phyloP scores from a whole-genome alignment of 2,113 vertebrate species.

The Dolichallabes microphthalmus region DNA sequence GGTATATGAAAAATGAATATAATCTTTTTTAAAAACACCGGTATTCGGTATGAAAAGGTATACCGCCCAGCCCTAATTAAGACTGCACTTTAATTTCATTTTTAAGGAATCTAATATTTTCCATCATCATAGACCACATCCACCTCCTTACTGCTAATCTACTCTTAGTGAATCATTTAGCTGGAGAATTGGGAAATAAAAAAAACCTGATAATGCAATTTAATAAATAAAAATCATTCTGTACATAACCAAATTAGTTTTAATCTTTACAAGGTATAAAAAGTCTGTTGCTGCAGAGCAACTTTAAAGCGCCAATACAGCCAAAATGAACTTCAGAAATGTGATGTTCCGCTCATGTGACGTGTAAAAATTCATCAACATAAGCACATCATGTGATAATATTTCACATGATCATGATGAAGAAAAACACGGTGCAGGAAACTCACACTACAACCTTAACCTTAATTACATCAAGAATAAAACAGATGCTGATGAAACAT shows the following conservation, averaged over 20 bases:
- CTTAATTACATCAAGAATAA: neutral
- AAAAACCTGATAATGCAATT: neutral
- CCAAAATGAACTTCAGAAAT: neutral
- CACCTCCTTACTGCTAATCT: neutral
- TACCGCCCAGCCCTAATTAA: too few relatives aligned
- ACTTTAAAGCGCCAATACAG: neutral
- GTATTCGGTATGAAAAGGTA: too few relatives aligned
- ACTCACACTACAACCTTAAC: neutral
- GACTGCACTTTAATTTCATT: neutral
- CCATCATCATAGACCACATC: neutral
- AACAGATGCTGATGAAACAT: neutral
- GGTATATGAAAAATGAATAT: too few relatives aligned
- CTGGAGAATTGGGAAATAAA: neutral
- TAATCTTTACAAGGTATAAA: neutral
- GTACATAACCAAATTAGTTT: neutral
- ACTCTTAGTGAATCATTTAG: neutral
- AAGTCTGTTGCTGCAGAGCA: neutral
- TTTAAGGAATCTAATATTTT: neutral
- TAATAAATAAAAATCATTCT: neutral
- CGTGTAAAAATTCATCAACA: neutral
- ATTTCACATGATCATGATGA: neutral
- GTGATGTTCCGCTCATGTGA: neutral
- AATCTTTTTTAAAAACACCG: too few relatives aligned
- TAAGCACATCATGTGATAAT: neutral
- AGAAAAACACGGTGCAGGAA: neutral